These are phyloP conservation scores for Sceliomorpha sp. DNA, from an alignment of 2,888 invertebrate genomes.

Conservation along the genomic window DNA sequence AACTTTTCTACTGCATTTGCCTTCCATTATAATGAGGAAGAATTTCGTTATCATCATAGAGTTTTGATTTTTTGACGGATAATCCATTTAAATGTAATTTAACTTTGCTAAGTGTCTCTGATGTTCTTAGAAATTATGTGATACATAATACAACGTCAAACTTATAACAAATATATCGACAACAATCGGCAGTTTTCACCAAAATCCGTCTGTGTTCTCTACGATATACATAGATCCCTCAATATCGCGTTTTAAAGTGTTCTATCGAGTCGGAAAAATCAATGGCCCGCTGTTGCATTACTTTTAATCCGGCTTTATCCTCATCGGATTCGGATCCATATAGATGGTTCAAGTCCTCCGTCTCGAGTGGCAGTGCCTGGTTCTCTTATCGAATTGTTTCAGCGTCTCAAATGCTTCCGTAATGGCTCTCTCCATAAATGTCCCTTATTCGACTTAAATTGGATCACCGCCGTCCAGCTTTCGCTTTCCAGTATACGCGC, in stretches of 20 bases:
- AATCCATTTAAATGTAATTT: conserved; percentile 10
- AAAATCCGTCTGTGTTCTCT: conserved; percentile 6
- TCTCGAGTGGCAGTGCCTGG: conserved; percentile 20
- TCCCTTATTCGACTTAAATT: conserved; percentile 46
- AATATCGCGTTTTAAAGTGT: conserved; percentile 29
- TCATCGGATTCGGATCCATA: conserved; percentile 41
- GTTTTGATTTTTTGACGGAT: conserved; percentile 10
- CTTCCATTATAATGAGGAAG: conserved; percentile 33
- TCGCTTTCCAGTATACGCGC: neutral
- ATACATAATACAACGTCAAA: too few relatives aligned
- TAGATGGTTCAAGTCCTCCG: conserved; percentile 28
- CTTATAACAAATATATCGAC: too few relatives aligned
- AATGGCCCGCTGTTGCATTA: conserved; percentile 28
- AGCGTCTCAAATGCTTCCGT: conserved; percentile 22
- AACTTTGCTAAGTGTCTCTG: conserved; percentile 38
- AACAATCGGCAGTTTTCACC: conserved; percentile 17
- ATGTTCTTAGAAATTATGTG: conserved; percentile 32
- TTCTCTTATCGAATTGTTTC: conserved; percentile 34
- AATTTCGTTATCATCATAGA: conserved; percentile 31
- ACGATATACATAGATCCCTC: conserved; percentile 23
- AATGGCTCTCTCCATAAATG: conserved; percentile 38
- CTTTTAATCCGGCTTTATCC: conserved; percentile 46
- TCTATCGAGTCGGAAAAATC: conserved; percentile 37
- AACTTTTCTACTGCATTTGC: conserved; percentile 51
- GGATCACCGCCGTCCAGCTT: conserved; percentile 32